phyloP scores from a whole-genome alignment of 2,113 vertebrate genomes.

The Microtus richardsoni region DNA sequence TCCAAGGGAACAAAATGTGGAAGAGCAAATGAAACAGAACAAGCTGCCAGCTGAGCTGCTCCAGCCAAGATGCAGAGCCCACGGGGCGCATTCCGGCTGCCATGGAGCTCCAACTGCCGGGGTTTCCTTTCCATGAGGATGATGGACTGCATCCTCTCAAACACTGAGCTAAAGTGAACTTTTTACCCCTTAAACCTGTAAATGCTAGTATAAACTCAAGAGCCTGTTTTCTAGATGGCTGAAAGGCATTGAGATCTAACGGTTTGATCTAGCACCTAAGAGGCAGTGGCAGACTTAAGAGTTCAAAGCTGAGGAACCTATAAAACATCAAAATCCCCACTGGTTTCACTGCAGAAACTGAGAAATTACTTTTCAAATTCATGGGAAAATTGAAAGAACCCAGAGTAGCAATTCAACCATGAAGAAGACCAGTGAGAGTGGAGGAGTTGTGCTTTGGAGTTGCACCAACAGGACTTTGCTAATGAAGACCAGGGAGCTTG shows the following conservation, averaged over 20 bases:
- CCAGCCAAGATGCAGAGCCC: neutral
- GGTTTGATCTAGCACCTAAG: neutral
- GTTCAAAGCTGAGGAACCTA: neutral
- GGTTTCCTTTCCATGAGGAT: no score
- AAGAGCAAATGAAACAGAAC: neutral
- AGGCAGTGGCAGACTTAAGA: neutral
- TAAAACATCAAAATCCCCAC: neutral
- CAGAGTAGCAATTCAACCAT: neutral
- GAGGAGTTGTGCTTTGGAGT: neutral
- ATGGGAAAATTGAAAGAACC: neutral
- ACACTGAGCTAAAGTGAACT: neutral
- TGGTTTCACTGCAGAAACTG: neutral
- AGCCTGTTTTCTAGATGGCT: neutral
- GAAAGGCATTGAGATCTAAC: neutral
- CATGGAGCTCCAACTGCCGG: neutral
- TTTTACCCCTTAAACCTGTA: neutral
- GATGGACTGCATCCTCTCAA: no score
- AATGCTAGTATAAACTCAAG: neutral
- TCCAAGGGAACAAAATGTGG: neutral
- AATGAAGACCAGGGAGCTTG: neutral
- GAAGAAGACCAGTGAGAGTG: neutral
- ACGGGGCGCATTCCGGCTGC: no score
- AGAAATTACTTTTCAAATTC: neutral
- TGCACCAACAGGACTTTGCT: neutral
- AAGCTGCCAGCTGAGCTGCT: neutral